A percentile compares a stretch with the other conserved stretches of the same genome.
Conservation (phyloP, 2,797 vertebrate genomes). For the Gastrophryne carolinensis region DNA sequence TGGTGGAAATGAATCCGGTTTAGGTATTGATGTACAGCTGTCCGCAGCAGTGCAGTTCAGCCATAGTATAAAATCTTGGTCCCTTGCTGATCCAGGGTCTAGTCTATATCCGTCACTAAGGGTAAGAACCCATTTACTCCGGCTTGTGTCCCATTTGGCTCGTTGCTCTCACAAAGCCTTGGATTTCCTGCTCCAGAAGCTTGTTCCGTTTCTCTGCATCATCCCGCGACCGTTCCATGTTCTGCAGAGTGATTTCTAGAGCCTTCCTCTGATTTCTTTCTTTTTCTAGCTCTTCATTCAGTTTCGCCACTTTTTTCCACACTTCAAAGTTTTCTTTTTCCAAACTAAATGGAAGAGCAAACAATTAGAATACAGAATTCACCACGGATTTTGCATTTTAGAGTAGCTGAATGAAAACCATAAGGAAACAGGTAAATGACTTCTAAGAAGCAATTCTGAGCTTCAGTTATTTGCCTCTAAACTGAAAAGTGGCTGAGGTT, state of each 20-base stretch:
- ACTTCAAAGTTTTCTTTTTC: constrained; percentile 83
- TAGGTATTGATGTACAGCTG: no score
- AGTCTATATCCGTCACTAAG: neutral
- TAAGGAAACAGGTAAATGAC: no score
- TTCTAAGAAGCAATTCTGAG: no score
- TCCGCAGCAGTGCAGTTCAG: no score
- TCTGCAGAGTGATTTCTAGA: constrained; percentile 76
- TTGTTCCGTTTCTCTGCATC: constrained; percentile 76
- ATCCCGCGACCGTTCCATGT: constrained; percentile 67
- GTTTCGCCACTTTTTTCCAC: constrained; percentile 75
- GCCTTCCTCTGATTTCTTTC: constrained; percentile 70
- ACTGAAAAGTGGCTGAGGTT: no score
- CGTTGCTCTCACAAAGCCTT: constrained; percentile 63
- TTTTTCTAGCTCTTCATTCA: constrained; percentile 76
- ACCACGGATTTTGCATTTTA: no score
- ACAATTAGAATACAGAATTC: no score
- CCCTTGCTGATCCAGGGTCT: neutral
- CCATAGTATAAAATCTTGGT: no score
- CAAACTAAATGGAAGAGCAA: constrained; percentile 68
- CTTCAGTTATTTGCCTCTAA: no score
- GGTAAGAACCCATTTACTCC: constrained; percentile 2
- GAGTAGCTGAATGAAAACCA: no score
- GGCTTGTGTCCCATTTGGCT: constrained; percentile 46
- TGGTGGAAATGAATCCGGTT: no score
- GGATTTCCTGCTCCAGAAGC: constrained; percentile 77